These are phyloP conservation scores for Drusus annulatus DNA, from an alignment of 1,140 invertebrate species.

Conservation along the genomic window DNA sequence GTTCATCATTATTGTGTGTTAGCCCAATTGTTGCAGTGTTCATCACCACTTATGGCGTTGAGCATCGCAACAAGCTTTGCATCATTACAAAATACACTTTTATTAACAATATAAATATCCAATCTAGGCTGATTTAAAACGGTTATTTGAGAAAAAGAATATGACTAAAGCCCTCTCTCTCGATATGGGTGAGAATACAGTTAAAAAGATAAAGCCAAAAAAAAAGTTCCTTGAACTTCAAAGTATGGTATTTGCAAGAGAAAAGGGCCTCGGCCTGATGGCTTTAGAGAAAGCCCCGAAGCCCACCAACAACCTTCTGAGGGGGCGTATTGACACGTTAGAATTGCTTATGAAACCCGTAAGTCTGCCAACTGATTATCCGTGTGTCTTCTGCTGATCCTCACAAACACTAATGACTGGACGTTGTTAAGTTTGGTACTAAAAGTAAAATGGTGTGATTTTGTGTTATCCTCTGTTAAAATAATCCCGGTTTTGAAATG, in stretches of 20 bases:
- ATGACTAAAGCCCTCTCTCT: conserved; percentile 16
- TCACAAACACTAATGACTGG: neutral
- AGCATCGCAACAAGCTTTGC: too few species aligned
- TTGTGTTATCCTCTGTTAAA: conserved; percentile 1
- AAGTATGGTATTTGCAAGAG: conserved; percentile 1
- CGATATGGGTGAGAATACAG: conserved; percentile 6
- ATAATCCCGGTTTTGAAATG: neutral
- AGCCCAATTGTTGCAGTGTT: too few species aligned
- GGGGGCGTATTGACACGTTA: conserved; percentile 11
- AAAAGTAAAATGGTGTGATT: neutral
- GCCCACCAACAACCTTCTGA: neutral
- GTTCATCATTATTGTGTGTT: too few species aligned
- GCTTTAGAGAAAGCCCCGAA: neutral
- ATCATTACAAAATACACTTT: neutral
- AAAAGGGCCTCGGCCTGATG: neutral
- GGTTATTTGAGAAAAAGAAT: conserved; percentile 13
- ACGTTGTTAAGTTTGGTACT: neutral
- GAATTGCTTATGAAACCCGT: conserved; percentile 9
- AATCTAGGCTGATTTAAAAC: conserved; percentile 28
- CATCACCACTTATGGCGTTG: too few species aligned
- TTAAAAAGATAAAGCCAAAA: conserved; percentile 21
- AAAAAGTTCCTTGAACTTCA: neutral
- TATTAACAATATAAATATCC: conserved; percentile 14
- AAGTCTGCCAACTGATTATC: conserved; percentile 8
- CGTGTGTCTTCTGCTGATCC: neutral